Evolutionary conservation across 2,888 invertebrate species (phyloP), one percentile per base, ranked within the genome.

Genomic region (Eupithecia subumbrata): DNA sequence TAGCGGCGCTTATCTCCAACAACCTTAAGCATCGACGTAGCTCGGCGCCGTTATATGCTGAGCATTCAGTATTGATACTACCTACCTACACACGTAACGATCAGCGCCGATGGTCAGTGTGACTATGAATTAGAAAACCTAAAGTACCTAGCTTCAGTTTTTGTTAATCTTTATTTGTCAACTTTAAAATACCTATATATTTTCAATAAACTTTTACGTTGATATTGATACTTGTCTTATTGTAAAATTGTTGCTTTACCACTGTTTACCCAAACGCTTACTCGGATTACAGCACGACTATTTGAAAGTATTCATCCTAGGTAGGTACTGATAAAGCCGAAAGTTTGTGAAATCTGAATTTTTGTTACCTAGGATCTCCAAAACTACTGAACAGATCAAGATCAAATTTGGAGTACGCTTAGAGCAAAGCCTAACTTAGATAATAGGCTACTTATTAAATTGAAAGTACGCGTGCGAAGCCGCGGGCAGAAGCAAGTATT

Each of bases 191-290:
- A 12, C 3, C 22, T 60, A 25, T 60, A 12, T 60, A 11, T n/a
- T 60, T 60, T 60, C 25, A 60, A 60, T 60, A 60, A 60, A 60
- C 25, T 60, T 60, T 60, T 60, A 60, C 60, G 0, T 60, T 60
- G 22, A 25, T 25, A 60, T 14, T 25, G 12, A 60, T 25, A 25
- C 11, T 60, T 60, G 60, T 25, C 22, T 60, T 5, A 60, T 14
- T 60, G 5, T 25, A 56, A 22, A 22, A 22, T 56, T 56, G 11
- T 52, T 52, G 2, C 5, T n/a, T 52, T 37, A 7, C 37, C 37
- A 30, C 30, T 3, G 30, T 2, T 30, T 30, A 30, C 30, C 2
- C 37, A 37, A 37, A 37, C 7, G 7, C 37, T 5, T 4, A 37
- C 37, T 37, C 37, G 5, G 7, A 37, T 37, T 7, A 7, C 2